Evolutionary conservation across 2,888 invertebrate genomes (phyloP), one percentile per base, ranked within the genome.

Genomic region (Ypsolopha scabrella): DNA sequence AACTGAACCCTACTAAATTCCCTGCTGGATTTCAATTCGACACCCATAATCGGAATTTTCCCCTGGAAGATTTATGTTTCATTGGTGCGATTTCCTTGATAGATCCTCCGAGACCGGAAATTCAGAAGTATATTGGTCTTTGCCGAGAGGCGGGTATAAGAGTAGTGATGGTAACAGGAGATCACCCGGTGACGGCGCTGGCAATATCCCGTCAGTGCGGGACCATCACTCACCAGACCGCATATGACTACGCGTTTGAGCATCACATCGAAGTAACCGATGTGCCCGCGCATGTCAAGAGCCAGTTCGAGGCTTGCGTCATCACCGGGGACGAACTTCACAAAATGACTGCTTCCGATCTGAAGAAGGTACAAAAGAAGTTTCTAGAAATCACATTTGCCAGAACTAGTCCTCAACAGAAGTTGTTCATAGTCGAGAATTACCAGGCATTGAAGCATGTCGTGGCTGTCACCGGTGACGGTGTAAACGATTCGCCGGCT

Each of bases 401-500:
- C 0, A 80, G 92, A 53, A 91, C 91, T 0, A 90, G 90, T 55
- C 91, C 92, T 0, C 91, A 91, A 53, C 92, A 92, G 62, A 92
- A 92, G 60, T 63, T 91, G 45, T 75, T 88, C 43, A 91, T 92
- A 49, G 92, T 92, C 1, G 95, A 96, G 77, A 93, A 93, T 39
- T 94, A 92, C 65, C 95, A 96, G 70, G 76, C 92, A 51, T 79
- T 92, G 41, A 92, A 93, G 11, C 90, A 93, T 61, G 93, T 95
- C 54, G 95, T 95, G 44, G 94, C 95, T 9, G 95, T 95, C 0
- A 95, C 95, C 34, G 96, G 96, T 8, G 95, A 96, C 65, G 96
- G 95, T 41, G 95, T 96, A 0, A 95, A 95, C 62, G 95, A 95
- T 72, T 94, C 95, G 0, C 95, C 95, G 6, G 95, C 95, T 10